Conservation (phyloP, 2,888 invertebrate species). For the Adelphocoris suturalis region DNA sequence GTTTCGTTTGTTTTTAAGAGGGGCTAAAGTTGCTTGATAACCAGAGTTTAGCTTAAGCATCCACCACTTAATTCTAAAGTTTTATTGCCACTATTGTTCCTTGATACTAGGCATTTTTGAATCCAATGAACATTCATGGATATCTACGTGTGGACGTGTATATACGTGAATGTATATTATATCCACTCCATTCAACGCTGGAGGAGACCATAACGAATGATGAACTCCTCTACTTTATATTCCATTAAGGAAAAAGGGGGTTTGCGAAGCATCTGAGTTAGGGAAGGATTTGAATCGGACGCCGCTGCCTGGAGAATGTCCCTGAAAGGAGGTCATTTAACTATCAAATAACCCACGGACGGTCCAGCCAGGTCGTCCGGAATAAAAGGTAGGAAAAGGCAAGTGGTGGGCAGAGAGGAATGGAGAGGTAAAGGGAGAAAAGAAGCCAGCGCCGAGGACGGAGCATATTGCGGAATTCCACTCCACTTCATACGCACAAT, state of each 20-base stretch:
- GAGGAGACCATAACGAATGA: background rate
- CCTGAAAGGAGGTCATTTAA: conserved; percentile 39
- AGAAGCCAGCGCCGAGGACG: background rate
- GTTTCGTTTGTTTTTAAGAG: no score
- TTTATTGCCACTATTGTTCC: no score
- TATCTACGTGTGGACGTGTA: no score
- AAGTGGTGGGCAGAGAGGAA: background rate
- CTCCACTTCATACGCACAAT: conserved; percentile 42
- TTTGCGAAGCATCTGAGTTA: conserved; percentile 29
- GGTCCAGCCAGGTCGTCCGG: conserved; percentile 17
- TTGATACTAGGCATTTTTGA: no score
- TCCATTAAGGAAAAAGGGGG: conserved; percentile 20
- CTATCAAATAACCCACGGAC: conserved; percentile 39
- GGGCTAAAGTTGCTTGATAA: no score
- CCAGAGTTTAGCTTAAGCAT: no score
- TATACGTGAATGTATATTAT: background rate
- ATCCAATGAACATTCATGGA: no score
- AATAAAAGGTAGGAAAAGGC: conserved; percentile 24
- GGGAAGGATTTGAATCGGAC: background rate
- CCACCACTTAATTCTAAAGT: no score
- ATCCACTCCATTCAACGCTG: no score
- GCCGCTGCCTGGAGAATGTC: background rate
- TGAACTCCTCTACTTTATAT: conserved; percentile 15
- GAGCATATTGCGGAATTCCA: conserved; percentile 10
- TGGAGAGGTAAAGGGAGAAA: background rate